Percentiles rank a stretch among this genome's conserved stretches.
These are phyloP conservation scores for Eriocheir sinensis DNA, from an alignment of 1,140 invertebrate species.

Conservation along the genomic window DNA sequence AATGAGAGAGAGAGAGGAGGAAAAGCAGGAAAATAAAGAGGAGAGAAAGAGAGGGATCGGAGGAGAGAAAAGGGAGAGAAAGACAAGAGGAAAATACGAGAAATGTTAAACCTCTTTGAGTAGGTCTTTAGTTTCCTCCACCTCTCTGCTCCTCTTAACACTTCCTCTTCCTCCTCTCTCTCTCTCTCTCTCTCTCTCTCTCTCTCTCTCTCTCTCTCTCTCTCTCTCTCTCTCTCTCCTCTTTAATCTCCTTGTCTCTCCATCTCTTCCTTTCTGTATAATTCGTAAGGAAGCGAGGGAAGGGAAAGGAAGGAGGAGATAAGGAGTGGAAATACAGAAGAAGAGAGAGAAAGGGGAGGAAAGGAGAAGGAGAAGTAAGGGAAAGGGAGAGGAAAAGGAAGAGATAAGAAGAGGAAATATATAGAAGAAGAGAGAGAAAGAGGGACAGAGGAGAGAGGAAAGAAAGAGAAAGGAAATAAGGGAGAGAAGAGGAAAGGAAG, in stretches of 20 bases:
- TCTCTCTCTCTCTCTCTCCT: background rate
- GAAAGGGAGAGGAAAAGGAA: background rate
- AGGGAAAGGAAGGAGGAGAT: background rate
- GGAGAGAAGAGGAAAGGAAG: background rate
- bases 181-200: no score
- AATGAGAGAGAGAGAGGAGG: no score
- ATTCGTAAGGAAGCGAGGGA: no score
- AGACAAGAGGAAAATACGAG: no score
- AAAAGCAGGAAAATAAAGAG: no score
- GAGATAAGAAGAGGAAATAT: background rate
- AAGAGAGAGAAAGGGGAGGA: background rate
- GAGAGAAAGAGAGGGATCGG: no score
- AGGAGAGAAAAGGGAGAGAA: no score
- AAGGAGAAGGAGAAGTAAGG: background rate
- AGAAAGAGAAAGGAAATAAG: constrained; percentile 37
- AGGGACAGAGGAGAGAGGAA: constrained; percentile 25
- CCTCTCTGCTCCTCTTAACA: no score
- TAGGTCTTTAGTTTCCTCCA: no score
- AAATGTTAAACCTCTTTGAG: no score
- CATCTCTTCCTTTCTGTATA: no score
- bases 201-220: background rate
- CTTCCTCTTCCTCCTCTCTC: no score
- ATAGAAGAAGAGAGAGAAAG: constrained; percentile 46
- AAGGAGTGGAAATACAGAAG: background rate
- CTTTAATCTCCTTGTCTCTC: background rate